These are phyloP conservation scores for Cryptomyrus ogoouensis DNA, from an alignment of 2,113 vertebrate species.

Conservation along the genomic window DNA sequence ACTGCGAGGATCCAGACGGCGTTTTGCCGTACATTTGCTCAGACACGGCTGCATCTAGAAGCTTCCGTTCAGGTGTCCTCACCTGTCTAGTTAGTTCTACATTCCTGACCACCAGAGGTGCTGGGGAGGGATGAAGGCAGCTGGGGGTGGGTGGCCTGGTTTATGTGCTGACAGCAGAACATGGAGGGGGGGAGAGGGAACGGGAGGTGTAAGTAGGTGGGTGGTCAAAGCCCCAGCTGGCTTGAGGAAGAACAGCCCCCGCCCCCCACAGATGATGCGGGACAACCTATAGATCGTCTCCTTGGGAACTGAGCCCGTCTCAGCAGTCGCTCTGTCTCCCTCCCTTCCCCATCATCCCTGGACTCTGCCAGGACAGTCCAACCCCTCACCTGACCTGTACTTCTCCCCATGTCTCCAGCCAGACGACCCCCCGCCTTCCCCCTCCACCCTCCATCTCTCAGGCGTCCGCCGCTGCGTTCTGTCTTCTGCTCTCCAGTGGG, in stretches of 20 bases:
- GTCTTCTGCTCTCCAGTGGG: background rate
- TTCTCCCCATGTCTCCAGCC: background rate
- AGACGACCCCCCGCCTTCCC: background rate
- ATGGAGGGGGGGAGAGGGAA: conserved; percentile 1
- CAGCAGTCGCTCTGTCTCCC: background rate
- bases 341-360: background rate
- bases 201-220: background rate
- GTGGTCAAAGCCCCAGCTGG: background rate
- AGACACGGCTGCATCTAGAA: background rate
- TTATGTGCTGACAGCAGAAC: background rate
- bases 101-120: background rate
- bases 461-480: background rate
- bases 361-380: background rate
- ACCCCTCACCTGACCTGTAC: background rate
- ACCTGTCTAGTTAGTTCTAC: background rate
- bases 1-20: background rate
- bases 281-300: conserved; percentile 21
- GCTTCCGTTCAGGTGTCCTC: background rate
- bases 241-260: background rate
- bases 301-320: background rate
- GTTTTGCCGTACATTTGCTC: background rate
- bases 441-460: background rate
- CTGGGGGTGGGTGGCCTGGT: background rate
- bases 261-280: background rate
- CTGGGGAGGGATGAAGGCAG: background rate